phyloP scores from a whole-genome alignment of 92 coral and sea anemone species.

The Zoanthus solanderi region DNA sequence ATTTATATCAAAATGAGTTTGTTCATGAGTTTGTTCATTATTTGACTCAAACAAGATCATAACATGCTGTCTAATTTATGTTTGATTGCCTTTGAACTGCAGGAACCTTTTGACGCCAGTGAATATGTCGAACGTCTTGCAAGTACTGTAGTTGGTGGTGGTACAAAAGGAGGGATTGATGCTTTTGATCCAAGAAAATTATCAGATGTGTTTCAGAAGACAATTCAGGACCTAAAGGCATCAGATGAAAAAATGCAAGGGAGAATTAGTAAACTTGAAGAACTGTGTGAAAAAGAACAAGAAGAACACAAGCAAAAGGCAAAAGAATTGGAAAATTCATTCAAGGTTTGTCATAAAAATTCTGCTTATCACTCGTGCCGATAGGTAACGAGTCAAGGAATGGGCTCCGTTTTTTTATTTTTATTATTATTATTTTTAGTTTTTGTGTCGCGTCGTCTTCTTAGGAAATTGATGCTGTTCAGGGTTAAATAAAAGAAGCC shows the following conservation, averaged over 20 bases:
- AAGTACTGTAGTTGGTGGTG: slow-evolving; percentile 97
- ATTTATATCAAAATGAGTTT: too few species aligned
- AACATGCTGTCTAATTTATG: too few species aligned
- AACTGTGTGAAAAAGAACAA: slow-evolving; percentile 88
- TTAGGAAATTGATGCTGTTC: too few species aligned
- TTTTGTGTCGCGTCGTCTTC: too few species aligned
- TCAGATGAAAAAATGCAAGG: slow-evolving; percentile 96
- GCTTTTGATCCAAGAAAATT: slow-evolving; percentile 89
- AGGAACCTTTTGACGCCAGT: slow-evolving; percentile 95
- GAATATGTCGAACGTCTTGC: slow-evolving; percentile 97
- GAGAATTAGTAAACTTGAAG: slow-evolving; percentile 95
- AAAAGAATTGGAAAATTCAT: slow-evolving; percentile 81
- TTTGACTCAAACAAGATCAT: too few species aligned
- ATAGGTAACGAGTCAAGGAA: too few species aligned
- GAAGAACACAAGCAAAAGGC: slow-evolving; percentile 93
- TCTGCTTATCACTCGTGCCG: too few species aligned
- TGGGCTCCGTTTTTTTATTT: too few species aligned
- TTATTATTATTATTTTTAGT: too few species aligned
- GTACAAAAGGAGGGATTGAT: slow-evolving; percentile 87
- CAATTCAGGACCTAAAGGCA: slow-evolving; percentile 86
- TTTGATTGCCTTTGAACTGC: background rate
- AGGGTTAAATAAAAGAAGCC: too few species aligned
- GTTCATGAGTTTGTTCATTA: too few species aligned
- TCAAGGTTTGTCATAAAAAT: slow-evolving; percentile 66
- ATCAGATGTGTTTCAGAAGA: slow-evolving; percentile 82